phyloP scores from a whole-genome alignment of 2,888 invertebrate species.

The Platypus cylindrus region DNA sequence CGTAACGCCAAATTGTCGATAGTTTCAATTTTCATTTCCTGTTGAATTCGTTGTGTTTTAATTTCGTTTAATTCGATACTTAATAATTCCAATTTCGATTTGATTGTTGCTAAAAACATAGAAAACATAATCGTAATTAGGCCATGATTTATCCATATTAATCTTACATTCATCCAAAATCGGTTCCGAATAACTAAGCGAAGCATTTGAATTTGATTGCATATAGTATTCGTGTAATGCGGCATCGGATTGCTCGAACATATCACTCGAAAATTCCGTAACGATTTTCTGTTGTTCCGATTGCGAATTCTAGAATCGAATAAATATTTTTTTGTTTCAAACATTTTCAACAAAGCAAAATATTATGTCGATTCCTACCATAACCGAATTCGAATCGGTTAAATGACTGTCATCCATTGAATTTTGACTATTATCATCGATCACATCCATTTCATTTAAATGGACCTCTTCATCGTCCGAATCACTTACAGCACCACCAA shows the following conservation, averaged over 20 bases:
- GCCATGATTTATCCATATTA: neutral
- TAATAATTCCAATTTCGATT: conserved; percentile 54
- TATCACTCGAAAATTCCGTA: conserved; percentile 49
- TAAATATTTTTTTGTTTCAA: neutral
- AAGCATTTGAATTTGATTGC: conserved; percentile 22
- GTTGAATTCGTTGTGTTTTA: conserved; percentile 59
- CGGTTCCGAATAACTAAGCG: conserved; percentile 17
- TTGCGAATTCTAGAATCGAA: conserved; percentile 26
- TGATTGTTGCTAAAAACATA: conserved; percentile 24
- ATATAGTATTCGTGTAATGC: conserved; percentile 32
- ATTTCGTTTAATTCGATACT: conserved; percentile 63
- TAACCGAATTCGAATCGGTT: conserved; percentile 54
- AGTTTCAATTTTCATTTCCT: conserved; percentile 70
- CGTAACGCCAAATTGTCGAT: conserved; percentile 75
- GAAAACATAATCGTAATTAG: neutral
- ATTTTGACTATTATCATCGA: conserved; percentile 62
- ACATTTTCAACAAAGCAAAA: neutral
- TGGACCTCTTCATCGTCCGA: conserved; percentile 64
- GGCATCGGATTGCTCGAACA: conserved; percentile 38
- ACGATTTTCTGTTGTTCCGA: conserved; percentile 35
- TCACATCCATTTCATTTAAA: conserved; percentile 58
- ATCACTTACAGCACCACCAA: conserved; percentile 86
- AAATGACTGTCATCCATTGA: conserved; percentile 62
- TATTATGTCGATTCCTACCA: conserved; percentile 30
- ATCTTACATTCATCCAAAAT: conserved; percentile 24